These are phyloP conservation scores for Temnothorax rugatulus DNA, from an alignment of 2,888 invertebrate genomes.

Conservation along the genomic window DNA sequence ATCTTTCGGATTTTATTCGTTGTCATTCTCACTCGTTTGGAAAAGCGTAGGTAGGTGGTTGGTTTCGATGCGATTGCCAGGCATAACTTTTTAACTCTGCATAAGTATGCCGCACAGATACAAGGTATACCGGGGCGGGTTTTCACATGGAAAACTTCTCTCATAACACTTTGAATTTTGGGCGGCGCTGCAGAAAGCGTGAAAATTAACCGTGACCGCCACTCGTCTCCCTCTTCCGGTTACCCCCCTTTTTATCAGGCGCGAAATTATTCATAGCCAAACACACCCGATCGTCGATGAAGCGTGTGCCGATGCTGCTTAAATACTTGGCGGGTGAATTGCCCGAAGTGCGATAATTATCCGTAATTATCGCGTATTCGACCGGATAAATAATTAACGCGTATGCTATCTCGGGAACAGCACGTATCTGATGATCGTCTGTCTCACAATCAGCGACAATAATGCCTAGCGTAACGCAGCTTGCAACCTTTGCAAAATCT, in stretches of 20 bases:
- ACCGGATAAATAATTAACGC: constrained; percentile 35
- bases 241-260: neutral
- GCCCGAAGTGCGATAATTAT: constrained; percentile 10
- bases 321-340: constrained; percentile 15
- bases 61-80: neutral
- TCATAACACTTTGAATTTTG: neutral
- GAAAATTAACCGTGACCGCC: constrained; percentile 3
- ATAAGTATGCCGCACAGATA: no score
- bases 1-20: neutral
- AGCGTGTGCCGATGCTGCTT: neutral
- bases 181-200: neutral
- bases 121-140: no score
- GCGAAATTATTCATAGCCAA: constrained; percentile 33
- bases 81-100: no score
- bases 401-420: neutral
- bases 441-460: neutral
- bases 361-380: constrained; percentile 32
- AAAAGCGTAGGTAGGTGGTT: neutral
- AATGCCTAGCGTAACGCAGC: neutral
- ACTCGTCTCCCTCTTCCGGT: neutral
- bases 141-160: neutral
- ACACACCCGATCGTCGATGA: constrained; percentile 32
- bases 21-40: neutral
- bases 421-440: neutral
- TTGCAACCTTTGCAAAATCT: constrained; percentile 8